Percentiles rank a stretch among this genome's conserved stretches.
phyloP scores from a whole-genome alignment of 35 echinoderm and acorn worm genomes.

The Patiria miniata region DNA sequence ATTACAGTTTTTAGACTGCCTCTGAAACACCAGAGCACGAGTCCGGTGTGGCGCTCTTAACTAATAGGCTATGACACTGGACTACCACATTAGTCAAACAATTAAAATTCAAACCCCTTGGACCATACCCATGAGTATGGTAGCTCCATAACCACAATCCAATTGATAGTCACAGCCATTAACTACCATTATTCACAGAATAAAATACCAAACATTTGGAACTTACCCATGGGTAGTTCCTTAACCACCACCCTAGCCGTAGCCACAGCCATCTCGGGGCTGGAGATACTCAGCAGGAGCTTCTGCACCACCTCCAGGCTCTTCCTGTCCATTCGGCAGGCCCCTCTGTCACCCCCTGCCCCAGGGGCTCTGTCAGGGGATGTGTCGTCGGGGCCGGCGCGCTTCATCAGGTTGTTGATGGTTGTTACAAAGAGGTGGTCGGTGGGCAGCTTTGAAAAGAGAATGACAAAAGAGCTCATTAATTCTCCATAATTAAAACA shows the following conservation, averaged over 20 bases:
- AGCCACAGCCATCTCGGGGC: slow-evolving; percentile 76
- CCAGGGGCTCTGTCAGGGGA: not conserved
- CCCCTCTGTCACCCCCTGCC: slow-evolving; percentile 12
- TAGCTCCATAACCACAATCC: too few species aligned
- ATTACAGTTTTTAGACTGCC: too few species aligned
- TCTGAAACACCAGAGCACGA: too few species aligned
- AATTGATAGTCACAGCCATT: too few species aligned
- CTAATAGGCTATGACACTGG: too few species aligned
- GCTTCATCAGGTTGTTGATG: slow-evolving; percentile 62
- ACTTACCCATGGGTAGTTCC: slow-evolving; percentile 76
- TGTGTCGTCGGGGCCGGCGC: slow-evolving; percentile 26
- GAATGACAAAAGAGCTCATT: not conserved
- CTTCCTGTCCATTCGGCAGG: slow-evolving; percentile 54
- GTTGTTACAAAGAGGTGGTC: slow-evolving; percentile 71
- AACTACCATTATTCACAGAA: too few species aligned
- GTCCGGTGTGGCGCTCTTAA: too few species aligned
- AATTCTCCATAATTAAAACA: too few species aligned
- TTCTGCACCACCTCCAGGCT: slow-evolving; percentile 66
- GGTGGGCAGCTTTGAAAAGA: slow-evolving; percentile 26
- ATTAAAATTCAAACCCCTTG: too few species aligned
- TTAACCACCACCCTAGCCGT: slow-evolving; percentile 77
- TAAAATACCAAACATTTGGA: too few species aligned
- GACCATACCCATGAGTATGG: too few species aligned
- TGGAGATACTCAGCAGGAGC: slow-evolving; percentile 63
- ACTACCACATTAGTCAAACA: too few species aligned